These are phyloP conservation scores for Argyra leucocephala DNA, from an alignment of 2,888 invertebrate species.

Conservation along the genomic window DNA sequence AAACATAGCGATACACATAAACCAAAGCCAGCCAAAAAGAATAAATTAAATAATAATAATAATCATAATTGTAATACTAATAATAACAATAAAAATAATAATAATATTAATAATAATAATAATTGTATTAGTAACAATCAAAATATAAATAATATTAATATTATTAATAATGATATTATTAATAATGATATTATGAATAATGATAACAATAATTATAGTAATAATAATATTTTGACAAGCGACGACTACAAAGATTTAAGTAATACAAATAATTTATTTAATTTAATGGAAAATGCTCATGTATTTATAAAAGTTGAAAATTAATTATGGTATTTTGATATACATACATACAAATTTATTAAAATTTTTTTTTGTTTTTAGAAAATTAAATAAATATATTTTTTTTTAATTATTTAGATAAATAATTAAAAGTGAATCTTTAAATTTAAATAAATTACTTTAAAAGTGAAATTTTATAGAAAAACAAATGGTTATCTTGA, in stretches of 20 bases:
- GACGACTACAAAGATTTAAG: not conserved
- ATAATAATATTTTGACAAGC: not conserved
- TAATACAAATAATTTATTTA: not conserved
- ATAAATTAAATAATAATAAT: not conserved
- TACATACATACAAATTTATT: too few relatives aligned
- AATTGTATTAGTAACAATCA: not conserved
- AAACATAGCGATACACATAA: conserved; percentile 76
- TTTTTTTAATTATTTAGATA: too few relatives aligned
- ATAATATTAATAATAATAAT: not conserved
- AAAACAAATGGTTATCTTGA: too few relatives aligned
- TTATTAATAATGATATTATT: too few relatives aligned
- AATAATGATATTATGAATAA: too few relatives aligned
- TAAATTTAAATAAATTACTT: too few relatives aligned
- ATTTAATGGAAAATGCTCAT: not conserved
- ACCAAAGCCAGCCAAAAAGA: conserved; percentile 30
- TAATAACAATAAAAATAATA: conserved; percentile 7
- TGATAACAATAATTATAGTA: not conserved
- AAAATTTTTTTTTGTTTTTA: too few relatives aligned
- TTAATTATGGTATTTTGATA: too few relatives aligned
- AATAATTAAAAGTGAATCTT: too few relatives aligned
- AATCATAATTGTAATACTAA: not conserved
- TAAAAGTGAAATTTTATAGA: too few relatives aligned
- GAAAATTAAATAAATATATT: too few relatives aligned
- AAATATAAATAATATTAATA: too few relatives aligned
- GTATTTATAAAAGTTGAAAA: not conserved